Base-by-base conservation (phyloP, 2,113 vertebrate species). In the Artemisiospiza belli region DNA sequence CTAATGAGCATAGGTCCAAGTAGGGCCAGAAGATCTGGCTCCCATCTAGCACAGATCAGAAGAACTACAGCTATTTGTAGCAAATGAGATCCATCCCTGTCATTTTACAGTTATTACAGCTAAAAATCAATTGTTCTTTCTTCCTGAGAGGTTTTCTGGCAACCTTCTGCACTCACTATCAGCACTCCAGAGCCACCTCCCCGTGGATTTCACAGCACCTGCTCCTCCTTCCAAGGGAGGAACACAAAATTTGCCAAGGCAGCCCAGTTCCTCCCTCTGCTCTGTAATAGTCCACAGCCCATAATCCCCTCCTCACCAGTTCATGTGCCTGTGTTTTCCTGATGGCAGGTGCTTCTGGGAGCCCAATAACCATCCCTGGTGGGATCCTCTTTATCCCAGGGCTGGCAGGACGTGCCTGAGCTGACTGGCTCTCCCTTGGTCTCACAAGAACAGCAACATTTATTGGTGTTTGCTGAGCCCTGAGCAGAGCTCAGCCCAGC, bases 101-200 rank as follows among this genome's bases (percentile, higher is more conserved):
- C 74, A 85, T 89, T 91, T 87, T 72, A 73, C 66, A 89, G 69
- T 89, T 84, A 68, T 54, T 87, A 61, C 44, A 93, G 69, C 57
- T 84, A 55, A 92, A 92, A 96, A 78, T 89, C 92, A 87, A 80
- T 96, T 73, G 78, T 69, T 10, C 46, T 85, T 93, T 85, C 88
- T 85, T 92, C 51, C 43, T 85, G 82, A 88, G 58, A 94, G 75
- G 44, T 76, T 64, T 93, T 73, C 74, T 96, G 92, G 94, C 88
- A 93, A 27, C n/a, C 49, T 79, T 47, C 77, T 81, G 78, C 46
- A 5, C 47, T 84, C 31, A 31, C 22, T n/a, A 44, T 11, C 62
- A 90, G 90, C n/a, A 10, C 15, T 83, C 84, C 87, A 70, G 39
- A 83, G 19, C 23, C 74, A 90, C 46, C 57, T 92, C 64, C 52